Conservation (phyloP, 1,140 invertebrate species). For the Ostrea edulis region DNA sequence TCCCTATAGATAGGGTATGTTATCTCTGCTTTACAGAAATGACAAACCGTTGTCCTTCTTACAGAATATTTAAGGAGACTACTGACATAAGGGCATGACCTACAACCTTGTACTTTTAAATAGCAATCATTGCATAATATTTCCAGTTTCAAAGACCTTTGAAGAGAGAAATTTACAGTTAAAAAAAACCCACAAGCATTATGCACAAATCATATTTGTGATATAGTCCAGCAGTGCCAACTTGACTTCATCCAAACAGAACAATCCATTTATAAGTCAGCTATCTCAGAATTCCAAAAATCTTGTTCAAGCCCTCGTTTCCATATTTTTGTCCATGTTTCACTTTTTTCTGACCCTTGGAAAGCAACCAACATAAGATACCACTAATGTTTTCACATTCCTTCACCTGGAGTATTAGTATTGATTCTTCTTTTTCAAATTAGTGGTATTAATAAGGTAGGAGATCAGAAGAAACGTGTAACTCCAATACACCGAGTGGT, state of each 20-base stretch:
- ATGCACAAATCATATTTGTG: background rate
- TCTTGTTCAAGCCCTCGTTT: background rate
- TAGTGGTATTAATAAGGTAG: constrained; percentile 8
- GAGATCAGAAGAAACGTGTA: background rate
- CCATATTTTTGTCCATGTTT: background rate
- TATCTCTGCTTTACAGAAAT: constrained; percentile 8
- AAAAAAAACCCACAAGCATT: background rate
- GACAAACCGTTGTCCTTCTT: constrained; percentile 20
- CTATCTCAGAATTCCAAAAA: background rate
- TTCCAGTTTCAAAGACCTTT: background rate
- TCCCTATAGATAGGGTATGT: background rate
- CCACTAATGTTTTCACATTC: background rate
- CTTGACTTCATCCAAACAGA: background rate
- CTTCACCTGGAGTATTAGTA: constrained; percentile 3
- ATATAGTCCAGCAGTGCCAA: background rate
- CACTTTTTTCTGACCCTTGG: background rate
- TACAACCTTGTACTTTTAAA: background rate
- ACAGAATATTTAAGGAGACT: constrained; percentile 17
- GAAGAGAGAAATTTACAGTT: background rate
- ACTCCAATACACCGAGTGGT: background rate
- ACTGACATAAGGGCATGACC: background rate
- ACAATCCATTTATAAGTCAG: background rate
- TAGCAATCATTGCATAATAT: background rate
- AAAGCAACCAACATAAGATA: constrained; percentile 8
- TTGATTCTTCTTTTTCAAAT: constrained; percentile 5